phyloP scores from a whole-genome alignment of 2,113 vertebrate species.

The Labrus mixtus region DNA sequence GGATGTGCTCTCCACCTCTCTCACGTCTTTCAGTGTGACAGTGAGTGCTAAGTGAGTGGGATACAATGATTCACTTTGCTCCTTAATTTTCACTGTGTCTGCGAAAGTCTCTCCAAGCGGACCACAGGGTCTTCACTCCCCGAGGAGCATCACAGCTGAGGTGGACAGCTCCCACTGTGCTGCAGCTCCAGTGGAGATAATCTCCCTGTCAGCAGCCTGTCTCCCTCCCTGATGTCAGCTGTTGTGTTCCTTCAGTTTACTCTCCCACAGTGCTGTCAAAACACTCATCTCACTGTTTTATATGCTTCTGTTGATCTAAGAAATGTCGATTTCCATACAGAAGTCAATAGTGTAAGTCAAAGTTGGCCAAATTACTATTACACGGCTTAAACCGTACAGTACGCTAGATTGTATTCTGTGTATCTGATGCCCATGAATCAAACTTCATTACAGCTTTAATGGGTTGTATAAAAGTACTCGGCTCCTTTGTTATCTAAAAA shows the following conservation, averaged over 20 bases:
- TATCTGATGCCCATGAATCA: too few species aligned
- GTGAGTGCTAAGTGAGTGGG: slow-evolving; percentile 29
- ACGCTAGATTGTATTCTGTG: too few species aligned
- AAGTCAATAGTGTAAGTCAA: too few species aligned
- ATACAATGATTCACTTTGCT: slow-evolving; percentile 40
- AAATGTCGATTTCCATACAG: too few species aligned
- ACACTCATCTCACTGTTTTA: slow-evolving; percentile 40
- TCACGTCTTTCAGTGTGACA: slow-evolving; percentile 15
- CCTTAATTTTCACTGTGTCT: slow-evolving; percentile 38
- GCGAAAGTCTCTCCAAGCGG: slow-evolving; percentile 38
- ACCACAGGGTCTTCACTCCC: slow-evolving; percentile 60
- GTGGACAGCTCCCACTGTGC: slow-evolving; percentile 67
- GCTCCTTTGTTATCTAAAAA: too few species aligned
- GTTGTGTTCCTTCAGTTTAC: slow-evolving; percentile 60
- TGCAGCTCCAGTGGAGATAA: slow-evolving; percentile 72
- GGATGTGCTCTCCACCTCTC: slow-evolving; percentile 22
- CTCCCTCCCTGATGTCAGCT: slow-evolving; percentile 68
- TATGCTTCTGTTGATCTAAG: slow-evolving; percentile 40
- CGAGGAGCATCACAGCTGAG: slow-evolving; percentile 57
- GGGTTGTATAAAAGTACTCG: too few species aligned
- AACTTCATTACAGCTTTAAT: too few species aligned
- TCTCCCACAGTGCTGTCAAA: slow-evolving; percentile 66
- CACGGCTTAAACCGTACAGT: too few species aligned
- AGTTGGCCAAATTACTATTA: too few species aligned
- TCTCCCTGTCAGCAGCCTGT: slow-evolving; percentile 78